These are phyloP conservation scores for Serilophus lunatus DNA, from an alignment of 2,113 vertebrate species.

Conservation along the genomic window DNA sequence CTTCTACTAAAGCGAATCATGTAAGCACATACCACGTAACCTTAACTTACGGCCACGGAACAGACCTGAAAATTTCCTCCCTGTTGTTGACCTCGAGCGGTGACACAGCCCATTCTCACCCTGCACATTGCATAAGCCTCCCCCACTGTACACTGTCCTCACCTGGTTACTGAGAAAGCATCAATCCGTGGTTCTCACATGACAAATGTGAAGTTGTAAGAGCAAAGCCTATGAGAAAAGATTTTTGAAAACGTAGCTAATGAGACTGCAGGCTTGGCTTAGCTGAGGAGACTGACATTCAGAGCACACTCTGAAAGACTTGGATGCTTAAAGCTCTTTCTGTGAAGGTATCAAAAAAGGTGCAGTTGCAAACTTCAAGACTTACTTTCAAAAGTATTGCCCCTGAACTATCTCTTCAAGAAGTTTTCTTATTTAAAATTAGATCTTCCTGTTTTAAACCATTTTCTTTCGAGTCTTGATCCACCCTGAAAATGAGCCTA, in stretches of 20 bases:
- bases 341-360: neutral
- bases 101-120: rapidly evolving
- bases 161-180: neutral
- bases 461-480: neutral
- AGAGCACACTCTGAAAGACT: neutral
- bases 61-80: neutral
- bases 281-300: neutral
- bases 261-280: neutral
- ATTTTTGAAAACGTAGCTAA: neutral
- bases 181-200: neutral
- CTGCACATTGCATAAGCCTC: rapidly evolving
- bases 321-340: neutral
- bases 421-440: neutral
- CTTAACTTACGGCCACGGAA: neutral
- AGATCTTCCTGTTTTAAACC: neutral
- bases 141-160: neutral
- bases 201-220: neutral
- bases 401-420: neutral
- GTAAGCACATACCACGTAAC: rapidly evolving
- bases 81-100: neutral
- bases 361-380: neutral
- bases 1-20: neutral
- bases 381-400: neutral
- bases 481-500: neutral
- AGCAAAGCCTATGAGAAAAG: neutral